A percentile compares a stretch with the other conserved stretches of the same genome.
These are phyloP conservation scores for Heterotilapia buettikoferi DNA, from an alignment of 2,113 vertebrate species.

Conservation along the genomic window DNA sequence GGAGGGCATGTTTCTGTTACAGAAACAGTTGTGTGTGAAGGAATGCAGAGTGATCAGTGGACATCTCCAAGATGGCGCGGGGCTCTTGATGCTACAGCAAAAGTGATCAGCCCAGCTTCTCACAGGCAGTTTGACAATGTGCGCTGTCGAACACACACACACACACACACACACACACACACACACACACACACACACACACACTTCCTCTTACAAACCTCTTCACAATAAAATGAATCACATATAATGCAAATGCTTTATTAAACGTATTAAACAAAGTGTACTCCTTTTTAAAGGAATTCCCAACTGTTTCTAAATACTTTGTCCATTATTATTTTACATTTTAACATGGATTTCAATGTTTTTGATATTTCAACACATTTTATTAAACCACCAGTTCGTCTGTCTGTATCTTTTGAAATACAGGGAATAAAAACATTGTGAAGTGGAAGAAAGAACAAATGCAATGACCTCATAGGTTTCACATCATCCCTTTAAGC, in stretches of 20 bases:
- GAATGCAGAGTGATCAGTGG: too few relatives aligned
- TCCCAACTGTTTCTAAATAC: background rate
- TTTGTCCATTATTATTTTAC: background rate
- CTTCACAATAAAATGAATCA: background rate
- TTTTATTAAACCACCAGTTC: background rate
- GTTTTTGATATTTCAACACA: background rate
- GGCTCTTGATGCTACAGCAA: too few relatives aligned
- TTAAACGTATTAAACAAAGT: background rate
- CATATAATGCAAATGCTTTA: background rate
- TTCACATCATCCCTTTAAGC: background rate
- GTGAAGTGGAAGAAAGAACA: background rate
- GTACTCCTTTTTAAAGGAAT: background rate
- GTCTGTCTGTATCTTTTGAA: background rate
- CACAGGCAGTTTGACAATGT: too few relatives aligned
- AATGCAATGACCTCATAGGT: background rate
- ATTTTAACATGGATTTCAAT: background rate
- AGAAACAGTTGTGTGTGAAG: too few relatives aligned
- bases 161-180: too few relatives aligned
- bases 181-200: background rate
- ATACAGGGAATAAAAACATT: background rate
- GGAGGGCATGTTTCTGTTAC: too few relatives aligned
- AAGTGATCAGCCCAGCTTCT: too few relatives aligned
- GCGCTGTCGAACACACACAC: too few relatives aligned
- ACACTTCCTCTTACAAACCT: background rate
- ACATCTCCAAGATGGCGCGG: too few relatives aligned